Evolutionary conservation across 2,888 invertebrate species (phyloP).

Genomic region (Stenoptilia bipunctidactyla): DNA sequence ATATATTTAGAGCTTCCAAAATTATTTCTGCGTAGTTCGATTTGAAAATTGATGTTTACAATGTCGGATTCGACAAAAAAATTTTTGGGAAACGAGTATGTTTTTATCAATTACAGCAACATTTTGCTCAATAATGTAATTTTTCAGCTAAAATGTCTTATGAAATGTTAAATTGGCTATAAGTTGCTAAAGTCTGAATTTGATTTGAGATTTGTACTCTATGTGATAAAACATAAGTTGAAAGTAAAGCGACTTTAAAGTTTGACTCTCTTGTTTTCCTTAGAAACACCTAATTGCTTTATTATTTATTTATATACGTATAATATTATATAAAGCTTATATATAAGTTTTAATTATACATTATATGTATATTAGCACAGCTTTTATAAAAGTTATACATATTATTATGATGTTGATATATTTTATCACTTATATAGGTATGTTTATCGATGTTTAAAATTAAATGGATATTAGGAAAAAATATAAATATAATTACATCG

Average conservation of each 20-base stretch:
- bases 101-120: slow-evolving; percentile 48
- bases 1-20: slow-evolving; percentile 37
- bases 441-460: slow-evolving; percentile 32
- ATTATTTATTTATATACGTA: slow-evolving; percentile 24
- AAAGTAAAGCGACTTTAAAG: neutral
- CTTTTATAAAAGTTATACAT: slow-evolving; percentile 21
- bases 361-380: slow-evolving; percentile 33
- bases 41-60: slow-evolving; percentile 15
- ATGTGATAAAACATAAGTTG: slow-evolving; percentile 38
- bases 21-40: slow-evolving; percentile 49
- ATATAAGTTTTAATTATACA: slow-evolving; percentile 22
- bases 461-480: neutral
- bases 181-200: slow-evolving; percentile 38
- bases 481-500: neutral
- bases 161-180: slow-evolving; percentile 22
- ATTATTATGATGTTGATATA: slow-evolving; percentile 27
- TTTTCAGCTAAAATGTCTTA: slow-evolving; percentile 24
- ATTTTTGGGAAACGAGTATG: slow-evolving; percentile 23
- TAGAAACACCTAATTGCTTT: slow-evolving; percentile 22
- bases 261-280: slow-evolving; percentile 4
- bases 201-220: slow-evolving; percentile 54
- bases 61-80: slow-evolving; percentile 50
- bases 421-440: slow-evolving; percentile 27
- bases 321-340: slow-evolving; percentile 14
- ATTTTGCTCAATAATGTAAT: slow-evolving; percentile 47